phyloP scores from a whole-genome alignment of 1,140 invertebrate species.

The Steinernema feltiae region DNA sequence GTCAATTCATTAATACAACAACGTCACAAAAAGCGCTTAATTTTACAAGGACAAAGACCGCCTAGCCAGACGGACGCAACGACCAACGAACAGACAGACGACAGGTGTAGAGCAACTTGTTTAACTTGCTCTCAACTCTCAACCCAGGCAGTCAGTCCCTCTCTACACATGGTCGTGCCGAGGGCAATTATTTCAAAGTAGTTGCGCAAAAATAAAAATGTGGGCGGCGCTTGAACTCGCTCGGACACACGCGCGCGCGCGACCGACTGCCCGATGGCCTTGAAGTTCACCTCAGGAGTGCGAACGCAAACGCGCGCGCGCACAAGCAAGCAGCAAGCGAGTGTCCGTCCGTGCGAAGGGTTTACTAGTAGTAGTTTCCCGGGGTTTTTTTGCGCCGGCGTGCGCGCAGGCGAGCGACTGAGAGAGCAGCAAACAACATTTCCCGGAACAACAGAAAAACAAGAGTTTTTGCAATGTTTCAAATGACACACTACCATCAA shows the following conservation, averaged over 20 bases:
- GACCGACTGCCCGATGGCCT: conserved; percentile 11
- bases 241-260: neutral
- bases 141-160: neutral
- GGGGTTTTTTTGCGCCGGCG: too few relatives aligned
- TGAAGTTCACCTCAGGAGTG: conserved; percentile 6
- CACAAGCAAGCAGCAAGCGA: too few relatives aligned
- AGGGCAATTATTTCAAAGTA: conserved; percentile 14
- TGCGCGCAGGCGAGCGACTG: too few relatives aligned
- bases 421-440: too few relatives aligned
- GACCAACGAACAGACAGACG: neutral
- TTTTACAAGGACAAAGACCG: too few relatives aligned
- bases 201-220: conserved; percentile 10
- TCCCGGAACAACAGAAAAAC: too few relatives aligned
- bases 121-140: too few relatives aligned
- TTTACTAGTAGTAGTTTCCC: too few relatives aligned
- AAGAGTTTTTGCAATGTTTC: too few relatives aligned
- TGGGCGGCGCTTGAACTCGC: neutral
- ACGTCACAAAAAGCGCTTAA: neutral
- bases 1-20: neutral
- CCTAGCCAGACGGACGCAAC: neutral
- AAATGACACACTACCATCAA: too few relatives aligned
- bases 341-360: too few relatives aligned
- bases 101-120: neutral
- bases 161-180: neutral
- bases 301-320: neutral